Conservation (phyloP, 2,113 vertebrate genomes). For the Pseudolaguvia tuberculata region DNA sequence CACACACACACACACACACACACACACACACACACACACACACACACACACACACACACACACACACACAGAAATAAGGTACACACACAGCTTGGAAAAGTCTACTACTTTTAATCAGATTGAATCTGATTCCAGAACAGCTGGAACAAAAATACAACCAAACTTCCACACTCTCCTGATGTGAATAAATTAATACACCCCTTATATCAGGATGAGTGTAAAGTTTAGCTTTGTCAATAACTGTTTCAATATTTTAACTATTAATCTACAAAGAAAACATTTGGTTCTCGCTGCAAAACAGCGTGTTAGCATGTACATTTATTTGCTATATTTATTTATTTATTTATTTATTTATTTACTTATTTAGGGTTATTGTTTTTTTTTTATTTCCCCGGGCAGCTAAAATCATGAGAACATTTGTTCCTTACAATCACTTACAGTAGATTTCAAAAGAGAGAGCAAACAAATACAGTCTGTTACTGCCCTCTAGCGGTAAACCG, state of each 20-base stretch:
- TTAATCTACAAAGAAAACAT: neutral
- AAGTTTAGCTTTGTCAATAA: too few species aligned
- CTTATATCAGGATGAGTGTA: neutral
- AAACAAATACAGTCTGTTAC: constrained; percentile 28
- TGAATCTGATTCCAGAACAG: neutral
- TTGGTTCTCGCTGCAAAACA: neutral
- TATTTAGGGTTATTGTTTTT: neutral
- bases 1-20: too few species aligned
- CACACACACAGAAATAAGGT: too few species aligned
- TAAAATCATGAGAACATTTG: neutral
- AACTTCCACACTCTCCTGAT: neutral
- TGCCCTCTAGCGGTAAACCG: constrained; percentile 29
- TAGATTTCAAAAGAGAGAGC: neutral
- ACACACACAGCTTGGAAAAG: too few species aligned
- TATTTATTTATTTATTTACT: neutral
- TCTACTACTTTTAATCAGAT: neutral
- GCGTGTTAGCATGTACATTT: too few species aligned
- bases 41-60: too few species aligned
- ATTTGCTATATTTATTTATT: too few species aligned
- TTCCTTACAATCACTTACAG: neutral
- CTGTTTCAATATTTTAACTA: too few species aligned
- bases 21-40: too few species aligned
- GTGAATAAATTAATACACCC: neutral
- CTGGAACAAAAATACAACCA: neutral
- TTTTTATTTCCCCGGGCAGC: neutral